Evolutionary conservation across 2,113 vertebrate genomes (phyloP).

Genomic region (Apteryx mantelli): DNA sequence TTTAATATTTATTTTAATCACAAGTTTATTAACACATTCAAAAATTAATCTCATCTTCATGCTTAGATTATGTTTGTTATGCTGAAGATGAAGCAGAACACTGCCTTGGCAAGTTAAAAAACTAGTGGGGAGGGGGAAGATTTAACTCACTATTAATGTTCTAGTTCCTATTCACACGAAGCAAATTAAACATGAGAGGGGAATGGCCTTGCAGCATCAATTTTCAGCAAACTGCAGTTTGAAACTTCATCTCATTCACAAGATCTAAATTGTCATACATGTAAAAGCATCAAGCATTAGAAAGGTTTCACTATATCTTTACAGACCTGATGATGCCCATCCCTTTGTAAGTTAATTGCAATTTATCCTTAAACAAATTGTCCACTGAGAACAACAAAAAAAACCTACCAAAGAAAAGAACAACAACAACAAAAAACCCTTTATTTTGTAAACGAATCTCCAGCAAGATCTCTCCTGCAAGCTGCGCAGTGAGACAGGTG

Average conservation of each 20-base stretch:
- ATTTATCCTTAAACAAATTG: not conserved
- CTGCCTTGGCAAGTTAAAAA: not conserved
- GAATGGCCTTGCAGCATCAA: not conserved
- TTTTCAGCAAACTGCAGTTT: not conserved
- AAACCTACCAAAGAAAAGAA: not conserved
- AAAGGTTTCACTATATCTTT: not conserved
- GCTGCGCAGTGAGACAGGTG: fast-evolving
- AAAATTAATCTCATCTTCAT: not conserved
- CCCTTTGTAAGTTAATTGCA: not conserved
- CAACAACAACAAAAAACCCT: not conserved
- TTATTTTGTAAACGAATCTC: not conserved
- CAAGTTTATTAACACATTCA: not conserved
- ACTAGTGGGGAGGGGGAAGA: not conserved
- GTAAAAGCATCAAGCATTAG: not conserved
- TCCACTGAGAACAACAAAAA: not conserved
- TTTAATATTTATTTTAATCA: not conserved
- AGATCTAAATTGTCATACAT: not conserved
- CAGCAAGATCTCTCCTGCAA: not conserved
- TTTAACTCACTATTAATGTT: not conserved
- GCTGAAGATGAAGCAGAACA: not conserved
- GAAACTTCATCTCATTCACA: not conserved
- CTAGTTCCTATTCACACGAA: not conserved
- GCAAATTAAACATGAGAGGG: not conserved
- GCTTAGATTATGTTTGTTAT: not conserved
- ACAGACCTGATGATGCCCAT: not conserved